These are phyloP conservation scores for Campoletis sonorensis DNA, from an alignment of 1,140 invertebrate species.

Conservation along the genomic window DNA sequence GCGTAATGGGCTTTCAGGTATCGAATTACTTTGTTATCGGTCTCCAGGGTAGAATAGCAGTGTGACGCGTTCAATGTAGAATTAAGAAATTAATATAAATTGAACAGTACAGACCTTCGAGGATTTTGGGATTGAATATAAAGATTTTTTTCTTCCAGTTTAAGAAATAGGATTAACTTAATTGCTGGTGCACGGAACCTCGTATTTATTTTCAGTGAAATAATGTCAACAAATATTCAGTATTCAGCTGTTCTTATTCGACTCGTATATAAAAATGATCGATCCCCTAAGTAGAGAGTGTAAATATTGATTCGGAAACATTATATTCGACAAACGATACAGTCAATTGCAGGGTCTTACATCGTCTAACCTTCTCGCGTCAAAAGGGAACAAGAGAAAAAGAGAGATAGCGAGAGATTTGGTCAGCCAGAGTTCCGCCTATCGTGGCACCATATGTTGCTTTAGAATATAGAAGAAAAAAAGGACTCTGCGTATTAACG, in stretches of 20 bases:
- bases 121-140: too few relatives aligned
- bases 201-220: too few relatives aligned
- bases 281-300: background rate
- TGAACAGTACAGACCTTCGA: too few relatives aligned
- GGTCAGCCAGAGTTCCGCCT: slow-evolving; percentile 37
- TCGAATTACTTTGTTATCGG: background rate
- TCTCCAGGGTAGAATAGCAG: background rate
- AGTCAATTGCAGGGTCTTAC: slow-evolving; percentile 5
- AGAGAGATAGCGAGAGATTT: slow-evolving; percentile 2
- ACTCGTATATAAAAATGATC: background rate
- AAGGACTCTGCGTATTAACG: slow-evolving; percentile 14
- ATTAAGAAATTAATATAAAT: too few relatives aligned
- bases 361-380: background rate
- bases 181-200: too few relatives aligned
- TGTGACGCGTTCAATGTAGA: background rate
- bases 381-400: background rate
- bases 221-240: too few relatives aligned
- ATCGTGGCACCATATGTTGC: slow-evolving; percentile 30
- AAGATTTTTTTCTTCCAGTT: too few relatives aligned
- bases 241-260: background rate
- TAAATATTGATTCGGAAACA: background rate
- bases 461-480: slow-evolving; percentile 1
- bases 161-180: too few relatives aligned
- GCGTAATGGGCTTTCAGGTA: background rate
- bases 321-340: background rate